These are phyloP conservation scores for fruit fly (Drosophila melanogaster) DNA, from an alignment of 1,140 invertebrate genomes.

Conservation along the genomic window DNA sequence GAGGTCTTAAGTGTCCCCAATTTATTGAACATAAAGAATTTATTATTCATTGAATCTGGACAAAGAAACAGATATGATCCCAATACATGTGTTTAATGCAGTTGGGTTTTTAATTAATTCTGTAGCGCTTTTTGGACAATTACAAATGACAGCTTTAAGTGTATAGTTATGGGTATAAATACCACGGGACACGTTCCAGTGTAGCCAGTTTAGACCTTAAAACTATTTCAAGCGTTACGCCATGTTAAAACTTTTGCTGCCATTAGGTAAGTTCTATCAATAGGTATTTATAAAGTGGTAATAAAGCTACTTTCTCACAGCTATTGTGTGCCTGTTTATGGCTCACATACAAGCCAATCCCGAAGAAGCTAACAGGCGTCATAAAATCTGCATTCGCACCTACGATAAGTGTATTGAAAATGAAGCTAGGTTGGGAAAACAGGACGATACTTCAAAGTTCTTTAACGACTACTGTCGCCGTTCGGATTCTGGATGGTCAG, in stretches of 20 bases:
- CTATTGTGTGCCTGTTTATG: neutral
- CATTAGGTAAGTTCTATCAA: neutral
- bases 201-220: neutral
- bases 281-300: too few relatives aligned
- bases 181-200: neutral
- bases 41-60: neutral
- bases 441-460: neutral
- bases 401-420: neutral
- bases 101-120: neutral
- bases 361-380: neutral
- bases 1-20: neutral
- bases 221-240: neutral
- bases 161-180: neutral
- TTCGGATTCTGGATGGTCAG: neutral
- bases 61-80: neutral
- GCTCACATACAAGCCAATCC: neutral
- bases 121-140: neutral
- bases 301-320: neutral
- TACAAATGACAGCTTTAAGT: neutral
- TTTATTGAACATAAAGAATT: neutral
- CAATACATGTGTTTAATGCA: neutral
- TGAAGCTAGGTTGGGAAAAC: neutral
- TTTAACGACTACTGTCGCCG: neutral
- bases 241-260: neutral
- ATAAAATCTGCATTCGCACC: neutral